Conservation (phyloP, 2,113 vertebrate genomes). For the Melanotaenia duboulayi region DNA sequence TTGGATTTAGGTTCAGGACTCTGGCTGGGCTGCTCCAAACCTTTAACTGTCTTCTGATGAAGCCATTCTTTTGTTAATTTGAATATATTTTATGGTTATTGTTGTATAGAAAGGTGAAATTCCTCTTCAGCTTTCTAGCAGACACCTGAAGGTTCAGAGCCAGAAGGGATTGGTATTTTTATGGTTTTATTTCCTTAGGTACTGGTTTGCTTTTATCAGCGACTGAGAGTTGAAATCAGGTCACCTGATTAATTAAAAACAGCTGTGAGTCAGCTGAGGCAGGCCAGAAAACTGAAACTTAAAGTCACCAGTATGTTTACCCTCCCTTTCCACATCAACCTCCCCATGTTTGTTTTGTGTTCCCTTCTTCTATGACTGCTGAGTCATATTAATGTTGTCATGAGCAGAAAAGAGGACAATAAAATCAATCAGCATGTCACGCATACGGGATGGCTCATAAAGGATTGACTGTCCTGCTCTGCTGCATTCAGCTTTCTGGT, state of each 20-base stretch:
- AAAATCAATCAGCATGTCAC: too few relatives aligned
- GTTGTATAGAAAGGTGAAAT: too few relatives aligned
- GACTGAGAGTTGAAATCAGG: background rate
- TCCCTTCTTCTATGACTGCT: background rate
- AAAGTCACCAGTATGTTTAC: conserved; percentile 1
- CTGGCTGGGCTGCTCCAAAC: too few relatives aligned
- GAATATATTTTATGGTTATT: too few relatives aligned
- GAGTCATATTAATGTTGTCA: background rate
- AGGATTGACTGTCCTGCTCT: background rate
- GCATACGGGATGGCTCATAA: background rate
- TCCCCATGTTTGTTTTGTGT: conserved; percentile 3
- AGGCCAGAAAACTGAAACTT: conserved; percentile 71
- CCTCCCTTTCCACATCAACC: too few relatives aligned
- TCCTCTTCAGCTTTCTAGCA: too few relatives aligned
- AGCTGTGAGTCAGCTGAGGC: conserved; percentile 25
- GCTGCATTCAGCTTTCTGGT: too few relatives aligned
- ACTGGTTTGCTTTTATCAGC: background rate
- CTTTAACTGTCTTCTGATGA: too few relatives aligned
- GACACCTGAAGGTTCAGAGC: too few relatives aligned
- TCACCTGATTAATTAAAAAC: background rate
- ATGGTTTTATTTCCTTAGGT: background rate
- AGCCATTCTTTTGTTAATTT: too few relatives aligned
- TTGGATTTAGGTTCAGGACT: too few relatives aligned
- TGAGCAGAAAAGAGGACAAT: background rate
- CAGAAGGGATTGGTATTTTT: too few relatives aligned